These are phyloP conservation scores for Podarcis siculus DNA, from an alignment of 2,797 vertebrate genomes.

Conservation along the genomic window DNA sequence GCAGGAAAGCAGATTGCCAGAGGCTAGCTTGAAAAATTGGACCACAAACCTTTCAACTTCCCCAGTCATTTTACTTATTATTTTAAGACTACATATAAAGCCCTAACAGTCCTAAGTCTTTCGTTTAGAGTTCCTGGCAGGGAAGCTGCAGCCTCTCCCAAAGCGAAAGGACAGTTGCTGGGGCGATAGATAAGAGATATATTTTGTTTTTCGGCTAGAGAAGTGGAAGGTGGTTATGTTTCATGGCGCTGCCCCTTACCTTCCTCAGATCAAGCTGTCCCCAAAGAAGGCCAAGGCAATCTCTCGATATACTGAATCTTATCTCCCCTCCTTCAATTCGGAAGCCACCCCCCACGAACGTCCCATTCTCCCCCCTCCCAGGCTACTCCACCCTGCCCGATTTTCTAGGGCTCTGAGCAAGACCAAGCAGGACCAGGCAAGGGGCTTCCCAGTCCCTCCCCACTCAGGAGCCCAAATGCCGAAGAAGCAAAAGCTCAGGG, in stretches of 20 bases:
- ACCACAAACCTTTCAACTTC: too few species aligned
- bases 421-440: neutral
- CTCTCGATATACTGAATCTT: too few species aligned
- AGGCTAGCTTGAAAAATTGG: neutral
- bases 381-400: neutral
- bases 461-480: neutral
- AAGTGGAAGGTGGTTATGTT: neutral
- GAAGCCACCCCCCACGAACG: neutral
- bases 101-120: too few species aligned
- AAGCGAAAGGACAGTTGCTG: neutral
- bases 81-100: too few species aligned
- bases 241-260: neutral
- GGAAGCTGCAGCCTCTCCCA: neutral
- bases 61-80: too few species aligned
- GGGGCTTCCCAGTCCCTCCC: neutral
- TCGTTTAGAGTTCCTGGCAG: neutral
- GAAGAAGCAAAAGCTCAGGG: neutral
- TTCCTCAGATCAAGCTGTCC: neutral
- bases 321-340: too few species aligned
- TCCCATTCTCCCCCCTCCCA: neutral
- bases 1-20: neutral
- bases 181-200: neutral
- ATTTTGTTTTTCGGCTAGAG: neutral
- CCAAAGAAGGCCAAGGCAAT: neutral
- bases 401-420: neutral